Base-by-base conservation (phyloP, 1,140 invertebrate species). In the Venturia canescens region DNA sequence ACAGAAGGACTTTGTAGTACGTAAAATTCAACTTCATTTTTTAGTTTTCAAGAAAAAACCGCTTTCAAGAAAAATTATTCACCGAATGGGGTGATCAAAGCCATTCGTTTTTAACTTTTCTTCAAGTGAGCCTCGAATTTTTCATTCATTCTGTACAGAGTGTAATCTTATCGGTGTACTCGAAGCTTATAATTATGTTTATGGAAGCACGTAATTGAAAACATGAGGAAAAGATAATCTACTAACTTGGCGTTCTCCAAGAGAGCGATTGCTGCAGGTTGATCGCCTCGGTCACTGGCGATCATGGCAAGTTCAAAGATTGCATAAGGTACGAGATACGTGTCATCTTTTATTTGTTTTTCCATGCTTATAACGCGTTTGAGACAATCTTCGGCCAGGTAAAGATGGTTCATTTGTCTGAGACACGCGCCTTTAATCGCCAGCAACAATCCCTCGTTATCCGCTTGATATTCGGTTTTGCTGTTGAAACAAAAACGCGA, bases 391-490 rank as follows among this genome's bases (percentile, higher is more conserved):
- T 98, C 94, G 11, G 97, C 96, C 87, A 96, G 94, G 38, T 95
- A 89, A 63, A 93, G 93, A 86, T 94, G 94, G 67, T 94, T 93
- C 93, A 97, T 94, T 86, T 96, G 94, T 72, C 94, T 92, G n/a
- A 97, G 92, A 89, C 97, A 97, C 27, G 97, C 94, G 16, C 97
- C 98, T 91, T 97, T 96, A 34, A 99, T 88, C 66, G 98, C 91
- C 11, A 96, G 90, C 9, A 96, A 90, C 27, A 99, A 92, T 34
- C 94, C 96, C 82, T 94, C 94, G 89, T 98, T 97, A 88, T 99
- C 97, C 7, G 92, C 89, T 86, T 95, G 94, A 88, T 93, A 96
- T 50, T 93, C 93, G n/a, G 87, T 91, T 91, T 93, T 91, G 84
- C 91, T 92, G 53, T 0, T 80, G 85, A n/a, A 71, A 72, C 21